Evolutionary conservation across 2,113 vertebrate genomes (phyloP).

Genomic region (Butorides virescens): DNA sequence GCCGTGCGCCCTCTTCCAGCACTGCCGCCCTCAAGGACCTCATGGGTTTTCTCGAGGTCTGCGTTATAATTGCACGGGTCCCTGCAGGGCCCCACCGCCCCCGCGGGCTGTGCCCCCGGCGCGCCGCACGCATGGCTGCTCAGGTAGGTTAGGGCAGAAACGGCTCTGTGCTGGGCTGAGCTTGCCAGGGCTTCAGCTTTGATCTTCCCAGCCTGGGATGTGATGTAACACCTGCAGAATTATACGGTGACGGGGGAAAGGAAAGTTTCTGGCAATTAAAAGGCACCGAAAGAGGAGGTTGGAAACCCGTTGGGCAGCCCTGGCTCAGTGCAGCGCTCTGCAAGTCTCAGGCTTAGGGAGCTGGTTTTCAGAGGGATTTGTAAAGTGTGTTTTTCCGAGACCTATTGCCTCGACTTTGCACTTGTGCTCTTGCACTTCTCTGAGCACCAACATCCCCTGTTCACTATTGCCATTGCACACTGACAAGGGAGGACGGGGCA

Average conservation of each 20-base stretch:
- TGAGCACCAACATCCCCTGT: neutral
- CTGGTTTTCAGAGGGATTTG: neutral
- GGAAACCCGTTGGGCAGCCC: neutral
- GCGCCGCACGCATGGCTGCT: neutral
- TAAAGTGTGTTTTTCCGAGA: neutral
- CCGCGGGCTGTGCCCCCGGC: neutral
- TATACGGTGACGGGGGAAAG: neutral
- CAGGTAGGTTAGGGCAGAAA: neutral
- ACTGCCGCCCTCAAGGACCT: neutral
- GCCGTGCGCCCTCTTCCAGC: neutral
- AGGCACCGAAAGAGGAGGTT: neutral
- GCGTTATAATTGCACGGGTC: neutral
- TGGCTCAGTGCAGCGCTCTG: neutral
- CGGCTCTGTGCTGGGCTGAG: neutral
- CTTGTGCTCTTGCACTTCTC: neutral
- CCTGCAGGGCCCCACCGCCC: neutral
- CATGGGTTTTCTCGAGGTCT: neutral
- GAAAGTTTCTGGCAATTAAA: neutral
- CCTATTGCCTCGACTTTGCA: neutral
- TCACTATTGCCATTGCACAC: accelerated
- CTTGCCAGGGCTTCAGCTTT: neutral
- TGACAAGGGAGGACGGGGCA: neutral
- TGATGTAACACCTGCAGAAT: conserved; percentile 50
- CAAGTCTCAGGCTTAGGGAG: neutral
- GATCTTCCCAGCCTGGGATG: conserved; percentile 23